Evolutionary conservation across 2,797 vertebrate genomes (phyloP).

Genomic region (Melopsittacus undulatus): DNA sequence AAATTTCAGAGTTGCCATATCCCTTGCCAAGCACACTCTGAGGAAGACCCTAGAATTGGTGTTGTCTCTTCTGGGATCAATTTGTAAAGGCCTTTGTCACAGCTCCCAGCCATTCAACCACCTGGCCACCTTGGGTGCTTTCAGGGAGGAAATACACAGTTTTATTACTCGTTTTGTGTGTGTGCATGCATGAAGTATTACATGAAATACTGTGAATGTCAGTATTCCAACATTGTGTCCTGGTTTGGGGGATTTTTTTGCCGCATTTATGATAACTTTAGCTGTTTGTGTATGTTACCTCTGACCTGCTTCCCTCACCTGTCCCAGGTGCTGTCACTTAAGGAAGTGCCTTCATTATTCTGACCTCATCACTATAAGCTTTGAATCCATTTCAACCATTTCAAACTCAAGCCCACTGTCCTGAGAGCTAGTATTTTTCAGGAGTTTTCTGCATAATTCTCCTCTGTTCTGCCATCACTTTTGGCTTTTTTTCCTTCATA

Average conservation of each 20-base stretch:
- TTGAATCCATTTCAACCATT: not conserved
- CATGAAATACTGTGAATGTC: not conserved
- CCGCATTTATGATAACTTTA: not conserved
- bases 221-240: not conserved
- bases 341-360: not conserved
- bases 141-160: not conserved
- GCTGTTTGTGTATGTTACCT: not conserved
- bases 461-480: not conserved
- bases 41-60: not conserved
- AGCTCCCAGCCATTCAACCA: not conserved
- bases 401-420: not conserved
- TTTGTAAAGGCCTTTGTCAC: not conserved
- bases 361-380: not conserved
- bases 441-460: not conserved
- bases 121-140: not conserved
- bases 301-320: not conserved
- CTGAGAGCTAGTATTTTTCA: not conserved
- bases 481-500: not conserved
- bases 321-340: not conserved
- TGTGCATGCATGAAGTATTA: not conserved
- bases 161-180: not conserved
- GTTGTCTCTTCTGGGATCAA: not conserved
- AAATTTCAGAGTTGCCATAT: not conserved
- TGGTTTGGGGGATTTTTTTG: not conserved
- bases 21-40: not conserved